Conservation (phyloP, 53 echinoderm and acorn worm species). For the Pentamera pediparva region DNA sequence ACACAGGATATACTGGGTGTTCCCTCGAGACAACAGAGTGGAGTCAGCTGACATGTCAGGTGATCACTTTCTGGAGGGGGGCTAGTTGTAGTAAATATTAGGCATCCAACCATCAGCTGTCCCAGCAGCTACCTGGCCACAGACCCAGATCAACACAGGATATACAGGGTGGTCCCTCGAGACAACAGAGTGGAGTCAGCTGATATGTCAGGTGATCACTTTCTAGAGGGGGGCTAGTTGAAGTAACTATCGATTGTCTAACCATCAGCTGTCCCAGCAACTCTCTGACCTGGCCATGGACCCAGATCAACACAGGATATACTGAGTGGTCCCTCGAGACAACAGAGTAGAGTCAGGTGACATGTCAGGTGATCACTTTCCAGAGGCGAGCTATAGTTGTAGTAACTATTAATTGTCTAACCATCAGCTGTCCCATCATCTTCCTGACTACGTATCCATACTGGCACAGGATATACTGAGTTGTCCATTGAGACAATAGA, state of each 20-base stretch:
- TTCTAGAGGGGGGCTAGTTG: too few species aligned
- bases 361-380: slow-evolving; percentile 9
- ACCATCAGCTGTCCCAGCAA: slow-evolving; percentile 25
- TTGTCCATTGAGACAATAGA: slow-evolving; percentile 59
- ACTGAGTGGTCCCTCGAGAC: slow-evolving; percentile 81
- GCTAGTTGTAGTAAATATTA: too few species aligned
- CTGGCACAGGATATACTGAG: slow-evolving; percentile 79
- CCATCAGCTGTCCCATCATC: too few species aligned
- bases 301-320: slow-evolving; percentile 64
- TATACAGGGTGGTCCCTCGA: slow-evolving; percentile 86
- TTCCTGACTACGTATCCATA: slow-evolving; percentile 48
- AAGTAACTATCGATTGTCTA: too few species aligned
- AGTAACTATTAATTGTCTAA: too few species aligned
- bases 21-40: slow-evolving; percentile 62
- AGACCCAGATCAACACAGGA: slow-evolving; percentile 63
- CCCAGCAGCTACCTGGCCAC: slow-evolving; percentile 16
- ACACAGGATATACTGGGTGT: slow-evolving; percentile 83
- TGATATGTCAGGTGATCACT: slow-evolving; percentile 13
- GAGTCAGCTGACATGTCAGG: slow-evolving; percentile 54
- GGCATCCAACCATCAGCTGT: slow-evolving; percentile 21
- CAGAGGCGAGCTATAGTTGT: too few species aligned
- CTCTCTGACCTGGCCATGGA: slow-evolving; percentile 42
- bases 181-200: slow-evolving; percentile 74
- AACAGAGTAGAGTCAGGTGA: slow-evolving; percentile 69
- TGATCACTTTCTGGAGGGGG: too few species aligned